Base-by-base conservation (phyloP, 2,797 vertebrate genomes). In the Gambelia wislizenii region DNA sequence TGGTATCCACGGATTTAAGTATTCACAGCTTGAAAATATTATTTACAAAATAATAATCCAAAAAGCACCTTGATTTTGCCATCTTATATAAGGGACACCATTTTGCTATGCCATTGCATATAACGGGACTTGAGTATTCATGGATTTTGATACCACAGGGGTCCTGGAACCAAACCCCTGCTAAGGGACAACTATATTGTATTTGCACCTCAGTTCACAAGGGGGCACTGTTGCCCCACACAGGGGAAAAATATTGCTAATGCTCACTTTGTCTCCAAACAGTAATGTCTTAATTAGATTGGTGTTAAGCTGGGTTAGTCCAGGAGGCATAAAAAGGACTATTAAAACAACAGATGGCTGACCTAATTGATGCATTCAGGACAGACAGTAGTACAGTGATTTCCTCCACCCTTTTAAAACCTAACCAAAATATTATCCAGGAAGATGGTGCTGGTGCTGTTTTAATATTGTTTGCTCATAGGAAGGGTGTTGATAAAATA, bases 201-300 rank as follows among this genome's bases (percentile, higher is more conserved):
- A 81, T 72, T 44, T 39, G 27, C 39, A 44, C 36, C 27, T 39
- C 56, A 59, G 52, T 87, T 72, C 78, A 47, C 67, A n/a, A 87
- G 79, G 54, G 64, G 36, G 52, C 27, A n/a, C 72, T 69, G 9
- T 54, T 52, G 47, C 72, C 20, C 20, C 56, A 30, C 1, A 13
- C 44, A 83, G 25, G 8, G 39, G 18, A 54, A 9, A 18, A 44
- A 39, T 20, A 36, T 2, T 9, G 0, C 13, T 39, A n/a, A 2
- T 18, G n/a, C 64, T 78, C 70, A 25, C 54, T 0, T 0, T 49
- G 36, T 54, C 33, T 0, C 22, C 30, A 78, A 78, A 42, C 47
- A 30, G 36, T 75, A 49, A 59, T 0, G 0, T 36, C 77, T 64
- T 2, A 7, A 67, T 67, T 56, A 14, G 6, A n/a, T 72, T 59